phyloP scores from a whole-genome alignment of 2,888 invertebrate genomes.

The Drosophila acutilabella region DNA sequence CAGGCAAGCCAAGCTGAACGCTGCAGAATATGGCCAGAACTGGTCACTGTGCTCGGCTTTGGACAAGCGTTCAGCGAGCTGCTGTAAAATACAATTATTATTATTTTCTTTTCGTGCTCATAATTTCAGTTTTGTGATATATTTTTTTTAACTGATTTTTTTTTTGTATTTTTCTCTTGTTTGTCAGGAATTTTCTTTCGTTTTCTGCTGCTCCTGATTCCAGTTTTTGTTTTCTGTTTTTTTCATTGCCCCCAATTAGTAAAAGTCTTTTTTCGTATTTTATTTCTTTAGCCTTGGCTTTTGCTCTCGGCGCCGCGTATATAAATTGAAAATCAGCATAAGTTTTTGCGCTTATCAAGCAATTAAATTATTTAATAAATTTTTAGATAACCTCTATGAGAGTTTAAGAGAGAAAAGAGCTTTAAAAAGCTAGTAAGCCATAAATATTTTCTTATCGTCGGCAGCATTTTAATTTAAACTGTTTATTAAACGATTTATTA shows the following conservation, averaged over 20 bases:
- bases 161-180: constrained; percentile 2
- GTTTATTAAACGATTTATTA: not conserved
- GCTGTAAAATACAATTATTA: constrained; percentile 75
- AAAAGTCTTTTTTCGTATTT: constrained; percentile 60
- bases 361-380: constrained; percentile 3
- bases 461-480: not conserved
- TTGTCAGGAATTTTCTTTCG: constrained; percentile 4
- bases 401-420: no score
- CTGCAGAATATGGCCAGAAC: constrained; percentile 8
- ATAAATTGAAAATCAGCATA: constrained; percentile 17
- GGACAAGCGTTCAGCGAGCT: constrained; percentile 4
- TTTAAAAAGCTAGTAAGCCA: not conserved
- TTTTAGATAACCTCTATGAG: not conserved
- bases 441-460: not conserved
- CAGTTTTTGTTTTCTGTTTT: not conserved
- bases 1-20: constrained; percentile 41
- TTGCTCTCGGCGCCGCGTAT: constrained; percentile 37
- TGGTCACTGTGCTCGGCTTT: constrained; percentile 7
- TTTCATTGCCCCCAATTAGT: constrained; percentile 68
- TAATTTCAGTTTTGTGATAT: constrained; percentile 58
- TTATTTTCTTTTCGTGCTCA: constrained; percentile 76
- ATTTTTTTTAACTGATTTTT: constrained; percentile 40
- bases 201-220: constrained; percentile 5
- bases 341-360: constrained; percentile 10
- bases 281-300: constrained; percentile 18